Evolutionary conservation across 2,797 vertebrate genomes (phyloP).

Genomic region (Rhinoraja longicauda): DNA sequence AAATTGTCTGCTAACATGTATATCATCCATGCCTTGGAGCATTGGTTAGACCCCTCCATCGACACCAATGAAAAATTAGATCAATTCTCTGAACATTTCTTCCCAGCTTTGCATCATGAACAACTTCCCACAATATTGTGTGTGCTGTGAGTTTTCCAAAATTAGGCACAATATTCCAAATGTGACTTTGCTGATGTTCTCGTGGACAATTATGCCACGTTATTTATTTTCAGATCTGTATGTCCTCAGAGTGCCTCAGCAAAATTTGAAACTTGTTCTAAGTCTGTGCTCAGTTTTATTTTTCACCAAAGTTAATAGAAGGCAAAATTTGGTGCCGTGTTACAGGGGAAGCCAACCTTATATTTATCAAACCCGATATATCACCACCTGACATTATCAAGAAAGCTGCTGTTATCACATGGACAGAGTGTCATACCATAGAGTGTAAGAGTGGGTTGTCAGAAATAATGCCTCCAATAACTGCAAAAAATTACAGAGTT

Average conservation of each 20-base stretch:
- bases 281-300: background rate
- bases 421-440: background rate
- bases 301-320: background rate
- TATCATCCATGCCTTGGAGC: background rate
- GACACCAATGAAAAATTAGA: background rate
- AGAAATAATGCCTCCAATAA: background rate
- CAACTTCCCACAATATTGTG: background rate
- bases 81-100: background rate
- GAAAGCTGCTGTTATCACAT: background rate
- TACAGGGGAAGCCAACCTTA: background rate
- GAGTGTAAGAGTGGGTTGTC: background rate
- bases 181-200: background rate
- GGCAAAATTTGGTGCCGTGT: no score
- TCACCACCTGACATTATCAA: background rate
- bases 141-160: background rate
- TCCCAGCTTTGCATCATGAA: background rate
- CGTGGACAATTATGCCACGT: background rate
- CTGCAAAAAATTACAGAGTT: background rate
- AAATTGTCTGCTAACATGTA: background rate
- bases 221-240: background rate
- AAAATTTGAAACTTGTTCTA: background rate
- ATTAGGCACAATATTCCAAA: background rate
- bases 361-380: background rate
- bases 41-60: background rate
- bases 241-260: background rate